phyloP scores from a whole-genome alignment of 2,113 vertebrate species.

The Catharus bicknelli region DNA sequence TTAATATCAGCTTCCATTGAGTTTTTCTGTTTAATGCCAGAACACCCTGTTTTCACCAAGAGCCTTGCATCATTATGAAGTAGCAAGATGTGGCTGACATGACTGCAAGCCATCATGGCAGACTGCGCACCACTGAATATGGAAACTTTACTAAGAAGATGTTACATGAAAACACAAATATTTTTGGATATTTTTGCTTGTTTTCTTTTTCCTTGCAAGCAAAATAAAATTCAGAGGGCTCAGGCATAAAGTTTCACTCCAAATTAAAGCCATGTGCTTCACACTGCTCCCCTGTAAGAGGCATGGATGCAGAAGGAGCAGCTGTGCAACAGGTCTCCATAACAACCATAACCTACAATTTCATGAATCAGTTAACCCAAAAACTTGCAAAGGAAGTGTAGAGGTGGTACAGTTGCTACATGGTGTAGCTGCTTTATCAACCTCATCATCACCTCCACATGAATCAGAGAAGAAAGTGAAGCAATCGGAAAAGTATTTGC shows the following conservation, averaged over 20 bases:
- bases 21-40: neutral
- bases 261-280: conserved; percentile 18
- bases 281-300: neutral
- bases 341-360: neutral
- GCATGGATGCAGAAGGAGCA: neutral
- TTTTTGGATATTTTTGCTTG: neutral
- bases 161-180: neutral
- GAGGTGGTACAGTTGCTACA: neutral
- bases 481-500: neutral
- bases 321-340: neutral
- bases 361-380: neutral
- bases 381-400: neutral
- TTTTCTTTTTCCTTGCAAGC: neutral
- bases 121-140: fast-evolving
- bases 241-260: neutral
- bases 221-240: neutral
- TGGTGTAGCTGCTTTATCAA: conserved; percentile 4
- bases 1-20: fast-evolving
- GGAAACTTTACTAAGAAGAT: neutral
- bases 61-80: neutral
- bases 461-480: neutral
- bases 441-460: neutral
- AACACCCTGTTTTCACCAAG: fast-evolving
- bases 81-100: neutral
- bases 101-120: fast-evolving